Percentiles rank a stretch among this genome's conserved stretches.
Evolutionary conservation across 2,888 invertebrate genomes (phyloP).

Genomic region (Stegana nigrithorax): DNA sequence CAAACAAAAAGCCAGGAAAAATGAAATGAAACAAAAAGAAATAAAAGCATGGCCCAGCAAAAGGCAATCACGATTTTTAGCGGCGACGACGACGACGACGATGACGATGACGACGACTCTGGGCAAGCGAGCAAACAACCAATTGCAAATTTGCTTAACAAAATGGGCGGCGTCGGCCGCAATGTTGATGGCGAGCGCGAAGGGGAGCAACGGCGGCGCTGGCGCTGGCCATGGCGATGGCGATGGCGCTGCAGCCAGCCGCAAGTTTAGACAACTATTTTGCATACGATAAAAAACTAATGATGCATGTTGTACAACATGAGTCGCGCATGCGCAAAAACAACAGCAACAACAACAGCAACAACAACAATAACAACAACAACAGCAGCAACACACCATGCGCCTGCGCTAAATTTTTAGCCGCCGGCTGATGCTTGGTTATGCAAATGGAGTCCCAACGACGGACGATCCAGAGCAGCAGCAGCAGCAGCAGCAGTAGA

Average conservation of each 20-base stretch:
- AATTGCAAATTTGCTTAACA: slow-evolving; percentile 59
- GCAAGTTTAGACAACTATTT: not conserved
- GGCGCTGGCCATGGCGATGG: not conserved
- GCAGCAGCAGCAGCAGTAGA: not conserved
- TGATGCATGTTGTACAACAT: slow-evolving; percentile 16
- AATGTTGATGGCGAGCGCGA: slow-evolving; percentile 22
- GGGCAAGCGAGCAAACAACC: slow-evolving; percentile 31
- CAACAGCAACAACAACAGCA: not conserved
- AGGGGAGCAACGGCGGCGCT: not conserved
- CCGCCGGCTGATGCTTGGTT: no score
- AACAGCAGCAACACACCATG: slow-evolving; percentile 6
- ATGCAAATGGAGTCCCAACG: no score
- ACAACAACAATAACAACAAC: not conserved
- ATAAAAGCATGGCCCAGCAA: no score
- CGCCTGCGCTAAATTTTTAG: slow-evolving; percentile 30
- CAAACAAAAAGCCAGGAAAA: no score
- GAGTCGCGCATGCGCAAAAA: slow-evolving; percentile 7
- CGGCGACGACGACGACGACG: not conserved
- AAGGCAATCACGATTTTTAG: no score
- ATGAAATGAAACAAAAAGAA: no score
- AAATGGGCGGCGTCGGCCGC: slow-evolving; percentile 53
- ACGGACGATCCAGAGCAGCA: not conserved
- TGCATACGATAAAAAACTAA: slow-evolving; percentile 10
- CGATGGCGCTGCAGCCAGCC: not conserved
- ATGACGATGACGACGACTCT: slow-evolving; percentile 23